These are phyloP conservation scores for Amphiprion clarkii DNA, from an alignment of 2,797 vertebrate genomes.

Conservation along the genomic window DNA sequence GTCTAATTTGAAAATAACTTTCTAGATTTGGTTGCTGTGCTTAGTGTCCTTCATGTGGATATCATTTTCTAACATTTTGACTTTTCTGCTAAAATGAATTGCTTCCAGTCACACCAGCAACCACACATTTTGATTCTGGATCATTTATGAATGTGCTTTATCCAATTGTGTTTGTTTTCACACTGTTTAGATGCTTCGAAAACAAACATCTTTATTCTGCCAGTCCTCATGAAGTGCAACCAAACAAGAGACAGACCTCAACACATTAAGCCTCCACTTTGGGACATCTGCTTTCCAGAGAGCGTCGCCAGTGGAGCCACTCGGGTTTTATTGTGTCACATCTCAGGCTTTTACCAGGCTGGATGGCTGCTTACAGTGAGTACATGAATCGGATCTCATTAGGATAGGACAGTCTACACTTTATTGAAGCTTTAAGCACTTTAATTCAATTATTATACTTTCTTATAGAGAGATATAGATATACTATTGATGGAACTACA, in stretches of 20 bases:
- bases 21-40: slow-evolving; percentile 3
- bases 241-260: slow-evolving; percentile 35
- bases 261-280: slow-evolving; percentile 42
- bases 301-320: slow-evolving; percentile 15
- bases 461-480: too few species aligned
- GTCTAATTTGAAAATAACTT: slow-evolving; percentile 13
- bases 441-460: too few species aligned
- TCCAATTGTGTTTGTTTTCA: slow-evolving; percentile 43
- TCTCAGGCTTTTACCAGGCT: slow-evolving; percentile 9
- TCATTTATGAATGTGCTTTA: slow-evolving; percentile 20
- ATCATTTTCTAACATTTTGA: slow-evolving; percentile 5
- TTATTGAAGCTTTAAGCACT: too few species aligned
- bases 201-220: slow-evolving; percentile 35
- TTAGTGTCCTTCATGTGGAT: slow-evolving; percentile 24
- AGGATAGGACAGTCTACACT: not conserved
- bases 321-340: slow-evolving; percentile 4
- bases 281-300: slow-evolving; percentile 17
- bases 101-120: slow-evolving; percentile 8
- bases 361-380: slow-evolving; percentile 5
- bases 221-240: slow-evolving; percentile 16
- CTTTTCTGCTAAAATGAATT: slow-evolving; percentile 22
- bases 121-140: slow-evolving; percentile 18
- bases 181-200: slow-evolving; percentile 19
- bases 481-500: too few species aligned
- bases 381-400: not conserved